phyloP scores from a whole-genome alignment of 2,888 invertebrate species.

The Lasioglossum morio region DNA sequence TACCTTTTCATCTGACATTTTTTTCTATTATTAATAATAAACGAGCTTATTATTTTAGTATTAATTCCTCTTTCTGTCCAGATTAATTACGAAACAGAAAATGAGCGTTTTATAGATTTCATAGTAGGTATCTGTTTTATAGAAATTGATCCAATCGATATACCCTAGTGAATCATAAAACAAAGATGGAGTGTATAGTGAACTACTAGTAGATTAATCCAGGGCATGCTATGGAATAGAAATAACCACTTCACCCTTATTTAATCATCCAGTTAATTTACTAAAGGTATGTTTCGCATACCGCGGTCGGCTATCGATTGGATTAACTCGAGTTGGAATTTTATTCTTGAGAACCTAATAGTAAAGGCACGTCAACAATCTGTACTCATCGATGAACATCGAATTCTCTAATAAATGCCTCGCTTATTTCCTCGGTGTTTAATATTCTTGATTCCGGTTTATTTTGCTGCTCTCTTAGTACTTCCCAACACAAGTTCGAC shows the following conservation, averaged over 20 bases:
- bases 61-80: background rate
- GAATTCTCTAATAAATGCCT: constrained; percentile 24
- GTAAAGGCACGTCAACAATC: background rate
- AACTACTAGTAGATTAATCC: background rate
- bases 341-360: background rate
- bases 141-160: background rate
- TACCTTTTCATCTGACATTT: background rate
- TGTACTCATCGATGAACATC: background rate
- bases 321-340: background rate
- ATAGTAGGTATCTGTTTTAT: background rate
- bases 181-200: background rate
- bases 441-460: background rate
- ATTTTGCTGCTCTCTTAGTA: background rate
- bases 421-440: background rate
- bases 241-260: background rate
- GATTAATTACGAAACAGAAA: background rate
- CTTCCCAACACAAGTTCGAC: background rate
- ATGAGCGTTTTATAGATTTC: background rate
- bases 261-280: background rate
- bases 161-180: background rate
- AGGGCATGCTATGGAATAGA: background rate
- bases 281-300: constrained; percentile 6
- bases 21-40: background rate
- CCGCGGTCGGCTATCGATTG: background rate
- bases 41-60: background rate